Evolutionary conservation across 2,797 vertebrate species (phyloP), one percentile per base, ranked within the genome.

Genomic region (Catamblyrhynchus diadema): DNA sequence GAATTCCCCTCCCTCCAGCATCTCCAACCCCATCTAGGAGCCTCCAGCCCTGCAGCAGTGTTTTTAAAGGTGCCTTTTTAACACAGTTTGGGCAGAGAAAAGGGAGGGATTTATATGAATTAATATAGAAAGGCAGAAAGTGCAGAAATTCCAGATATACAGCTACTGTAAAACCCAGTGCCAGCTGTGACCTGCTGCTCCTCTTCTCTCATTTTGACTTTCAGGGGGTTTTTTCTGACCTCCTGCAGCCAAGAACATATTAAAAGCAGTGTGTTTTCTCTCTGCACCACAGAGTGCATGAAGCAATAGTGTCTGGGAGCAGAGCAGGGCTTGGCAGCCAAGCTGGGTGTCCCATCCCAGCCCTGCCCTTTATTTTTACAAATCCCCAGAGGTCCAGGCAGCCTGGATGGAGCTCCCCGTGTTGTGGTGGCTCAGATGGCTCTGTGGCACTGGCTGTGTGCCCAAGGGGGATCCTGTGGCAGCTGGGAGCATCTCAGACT

Each of bases 221-320:
- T 2, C 6, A 25, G 60, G 44, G 1, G 5, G 0, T 20, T 2
- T 15, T 41, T 67, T 5, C 57, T 21, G 67, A 9, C 39, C 59
- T 81, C 33, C 15, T 21, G 41, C 16, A 93, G 79, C 75, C 60
- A 21, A 41, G 75, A 47, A 2, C 33, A 33, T 18, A 18, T 10
- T 4, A 32, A 60, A 71, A 81, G 23, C 4, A 2, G 16, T 2
- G 14, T 6, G 1, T 28, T 61, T n/a, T 27, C 45, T 16, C 4
- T 10, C 7, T 23, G 33, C 21, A 7, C 2, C 0, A 0, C 5
- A 2, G 20, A 18, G 5, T 4, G 24, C 22, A 2, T 24, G 30
- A 23, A 47, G 81, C 0, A 60, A 5, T 4, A 14, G 22, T 1
- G 10, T 14, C 45, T 6, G 9, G 47, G 64, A 28, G 75, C 0